A percentile compares a stretch with the other conserved stretches of the same genome.
phyloP scores from a whole-genome alignment of 1,140 invertebrate genomes.

The Orussus abietinus region DNA sequence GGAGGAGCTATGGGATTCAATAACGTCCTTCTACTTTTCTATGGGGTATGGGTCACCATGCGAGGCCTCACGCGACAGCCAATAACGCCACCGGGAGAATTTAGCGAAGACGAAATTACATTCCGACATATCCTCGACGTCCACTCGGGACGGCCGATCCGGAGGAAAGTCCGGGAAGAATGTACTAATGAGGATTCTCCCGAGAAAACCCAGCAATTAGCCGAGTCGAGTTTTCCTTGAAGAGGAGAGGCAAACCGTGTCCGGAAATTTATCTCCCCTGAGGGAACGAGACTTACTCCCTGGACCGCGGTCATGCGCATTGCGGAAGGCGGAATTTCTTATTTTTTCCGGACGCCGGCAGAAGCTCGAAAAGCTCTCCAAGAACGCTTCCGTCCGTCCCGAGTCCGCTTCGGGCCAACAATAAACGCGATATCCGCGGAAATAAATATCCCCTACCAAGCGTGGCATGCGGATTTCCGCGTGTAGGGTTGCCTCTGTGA shows the following conservation, averaged over 20 bases:
- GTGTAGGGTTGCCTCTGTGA: too few relatives aligned
- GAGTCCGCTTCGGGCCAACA: too few relatives aligned
- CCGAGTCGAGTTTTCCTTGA: conserved; percentile 34
- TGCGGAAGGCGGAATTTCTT: conserved; percentile 1
- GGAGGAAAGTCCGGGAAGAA: conserved; percentile 20
- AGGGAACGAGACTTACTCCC: too few relatives aligned
- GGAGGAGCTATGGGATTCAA: conserved; percentile 16
- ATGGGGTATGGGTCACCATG: conserved; percentile 16
- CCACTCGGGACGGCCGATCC: conserved; percentile 15
- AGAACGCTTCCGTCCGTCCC: too few relatives aligned
- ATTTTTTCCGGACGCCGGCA: background rate
- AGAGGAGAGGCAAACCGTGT: too few relatives aligned
- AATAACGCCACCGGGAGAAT: conserved; percentile 44
- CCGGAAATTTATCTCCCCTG: conserved; percentile 34
- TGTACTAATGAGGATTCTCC: conserved; percentile 32
- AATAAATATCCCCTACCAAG: too few relatives aligned
- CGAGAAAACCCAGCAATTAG: conserved; percentile 43
- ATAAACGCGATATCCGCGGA: too few relatives aligned
- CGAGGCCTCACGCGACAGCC: conserved; percentile 38
- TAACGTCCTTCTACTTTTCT: conserved; percentile 22
- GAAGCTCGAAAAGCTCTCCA: conserved; percentile 5
- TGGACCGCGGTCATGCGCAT: too few relatives aligned
- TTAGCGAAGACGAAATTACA: conserved; percentile 48
- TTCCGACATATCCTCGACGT: conserved; percentile 39
- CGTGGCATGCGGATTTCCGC: too few relatives aligned